A percentile compares a stretch with the other conserved stretches of the same genome.
phyloP scores from a whole-genome alignment of 2,888 invertebrate species.

The Nebria salina region DNA sequence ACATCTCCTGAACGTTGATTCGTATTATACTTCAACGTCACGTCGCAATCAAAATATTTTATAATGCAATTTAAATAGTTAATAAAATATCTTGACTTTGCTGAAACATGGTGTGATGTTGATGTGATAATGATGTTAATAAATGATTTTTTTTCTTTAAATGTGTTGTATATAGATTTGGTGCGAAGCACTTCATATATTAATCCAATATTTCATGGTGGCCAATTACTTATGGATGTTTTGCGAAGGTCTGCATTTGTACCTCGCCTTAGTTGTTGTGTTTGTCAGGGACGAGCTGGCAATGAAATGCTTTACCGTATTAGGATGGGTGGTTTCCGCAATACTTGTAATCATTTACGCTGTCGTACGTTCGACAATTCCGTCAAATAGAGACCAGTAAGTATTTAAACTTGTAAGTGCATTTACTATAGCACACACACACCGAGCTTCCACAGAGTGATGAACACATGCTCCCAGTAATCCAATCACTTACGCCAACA shows the following conservation, averaged over 20 bases:
- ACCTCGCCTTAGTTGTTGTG: slow-evolving; percentile 79
- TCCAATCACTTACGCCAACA: too few relatives aligned
- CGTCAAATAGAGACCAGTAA: slow-evolving; percentile 25
- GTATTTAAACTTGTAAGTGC: background rate
- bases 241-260: slow-evolving; percentile 80
- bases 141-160: too few relatives aligned
- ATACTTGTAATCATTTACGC: slow-evolving; percentile 65
- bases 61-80: too few relatives aligned
- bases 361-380: slow-evolving; percentile 55
- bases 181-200: slow-evolving; percentile 75
- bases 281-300: slow-evolving; percentile 78
- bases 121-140: too few relatives aligned
- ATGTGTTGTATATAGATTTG: slow-evolving; percentile 66
- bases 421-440: background rate
- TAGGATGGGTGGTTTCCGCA: slow-evolving; percentile 75
- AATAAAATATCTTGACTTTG: too few relatives aligned
- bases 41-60: too few relatives aligned
- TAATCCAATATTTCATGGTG: slow-evolving; percentile 76
- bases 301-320: slow-evolving; percentile 72
- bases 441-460: too few relatives aligned
- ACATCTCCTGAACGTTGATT: too few relatives aligned
- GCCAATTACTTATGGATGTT: slow-evolving; percentile 89
- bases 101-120: too few relatives aligned
- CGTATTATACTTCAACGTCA: too few relatives aligned
- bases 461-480: too few relatives aligned